Percentiles rank a stretch among this genome's conserved stretches.
phyloP scores from a whole-genome alignment of 2,888 invertebrate genomes.

The Dione juno region DNA sequence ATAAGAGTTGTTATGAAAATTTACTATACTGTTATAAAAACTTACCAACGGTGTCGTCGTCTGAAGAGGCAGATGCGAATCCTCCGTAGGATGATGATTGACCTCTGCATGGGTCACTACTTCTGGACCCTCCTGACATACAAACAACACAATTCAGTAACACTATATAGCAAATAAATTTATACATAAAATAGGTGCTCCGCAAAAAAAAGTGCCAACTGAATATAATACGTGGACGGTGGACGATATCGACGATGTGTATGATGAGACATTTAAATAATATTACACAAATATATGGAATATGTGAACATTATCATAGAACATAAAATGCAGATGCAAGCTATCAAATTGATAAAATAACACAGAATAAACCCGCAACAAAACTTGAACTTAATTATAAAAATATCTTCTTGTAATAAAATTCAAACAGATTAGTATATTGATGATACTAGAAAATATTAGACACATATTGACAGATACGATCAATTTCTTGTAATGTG shows the following conservation, averaged over 20 bases:
- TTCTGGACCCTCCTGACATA: conserved; percentile 68
- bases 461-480: conserved; percentile 37
- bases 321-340: neutral
- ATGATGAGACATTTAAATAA: neutral
- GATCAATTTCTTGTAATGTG: conserved; percentile 48
- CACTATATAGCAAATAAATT: neutral
- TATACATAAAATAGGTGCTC: neutral
- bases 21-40: neutral
- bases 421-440: conserved; percentile 32
- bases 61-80: conserved; percentile 84
- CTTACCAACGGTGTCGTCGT: conserved; percentile 83
- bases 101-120: conserved; percentile 83
- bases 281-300: neutral
- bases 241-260: neutral
- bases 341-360: neutral
- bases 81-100: conserved; percentile 84
- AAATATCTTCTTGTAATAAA: conserved; percentile 11
- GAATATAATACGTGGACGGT: neutral
- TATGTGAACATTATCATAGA: neutral
- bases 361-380: neutral
- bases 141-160: neutral
- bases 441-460: conserved; percentile 47
- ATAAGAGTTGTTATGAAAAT: neutral
- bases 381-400: neutral
- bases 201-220: conserved; percentile 2